Percentiles rank a stretch among this genome's conserved stretches.
Evolutionary conservation across 2,888 invertebrate genomes (phyloP).

Genomic region (Tholera decimalis): DNA sequence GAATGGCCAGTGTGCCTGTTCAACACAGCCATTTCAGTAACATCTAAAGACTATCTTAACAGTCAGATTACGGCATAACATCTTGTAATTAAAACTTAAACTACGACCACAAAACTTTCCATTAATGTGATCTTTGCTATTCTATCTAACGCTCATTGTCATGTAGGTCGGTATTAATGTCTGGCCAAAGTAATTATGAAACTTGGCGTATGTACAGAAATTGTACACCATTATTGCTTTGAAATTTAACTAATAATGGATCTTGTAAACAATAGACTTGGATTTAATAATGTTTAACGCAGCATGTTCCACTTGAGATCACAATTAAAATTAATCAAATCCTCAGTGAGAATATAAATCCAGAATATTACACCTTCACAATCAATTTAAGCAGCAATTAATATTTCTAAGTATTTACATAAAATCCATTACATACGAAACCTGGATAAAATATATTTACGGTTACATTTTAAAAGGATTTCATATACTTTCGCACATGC

Average conservation of each 20-base stretch:
- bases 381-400: conserved; percentile 18
- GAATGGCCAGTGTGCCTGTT: background rate
- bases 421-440: background rate
- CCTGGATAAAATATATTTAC: background rate
- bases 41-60: conserved; percentile 9
- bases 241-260: conserved; percentile 67
- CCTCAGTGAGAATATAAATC: conserved; percentile 14
- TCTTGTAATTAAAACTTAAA: conserved; percentile 46
- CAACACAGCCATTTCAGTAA: background rate
- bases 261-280: conserved; percentile 55
- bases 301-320: conserved; percentile 28
- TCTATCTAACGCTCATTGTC: conserved; percentile 31
- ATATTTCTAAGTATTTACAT: conserved; percentile 14
- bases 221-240: conserved; percentile 53
- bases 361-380: conserved; percentile 12
- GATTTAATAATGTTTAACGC: conserved; percentile 49
- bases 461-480: conserved; percentile 9
- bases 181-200: conserved; percentile 55
- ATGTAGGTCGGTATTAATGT: conserved; percentile 30
- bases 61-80: conserved; percentile 14
- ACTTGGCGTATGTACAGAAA: conserved; percentile 55
- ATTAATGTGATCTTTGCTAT: conserved; percentile 31
- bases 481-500: conserved; percentile 6
- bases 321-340: conserved; percentile 21
- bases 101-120: conserved; percentile 29